Percentiles rank a stretch among this genome's conserved stretches.
Conservation (phyloP, 2,113 vertebrate genomes). For the Rhipidura dahli region DNA sequence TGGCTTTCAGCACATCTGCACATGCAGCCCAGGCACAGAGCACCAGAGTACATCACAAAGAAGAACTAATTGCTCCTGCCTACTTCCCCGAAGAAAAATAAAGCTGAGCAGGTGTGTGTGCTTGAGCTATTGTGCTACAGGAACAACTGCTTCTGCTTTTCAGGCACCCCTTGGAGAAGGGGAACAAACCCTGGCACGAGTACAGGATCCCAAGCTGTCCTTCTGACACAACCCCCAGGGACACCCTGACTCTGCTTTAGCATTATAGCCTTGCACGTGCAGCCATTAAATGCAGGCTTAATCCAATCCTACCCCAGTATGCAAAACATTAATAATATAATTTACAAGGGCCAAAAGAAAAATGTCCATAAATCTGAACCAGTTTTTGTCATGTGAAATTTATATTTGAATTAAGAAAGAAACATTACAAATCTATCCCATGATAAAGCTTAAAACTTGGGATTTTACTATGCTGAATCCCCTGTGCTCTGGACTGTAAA, state of each 20-base stretch:
- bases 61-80: neutral
- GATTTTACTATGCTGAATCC: conserved; percentile 26
- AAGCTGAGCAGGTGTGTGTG: conserved; percentile 24
- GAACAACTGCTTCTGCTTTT: conserved; percentile 28
- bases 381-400: neutral
- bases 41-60: neutral
- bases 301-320: neutral
- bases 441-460: conserved; percentile 23
- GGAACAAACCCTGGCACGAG: neutral
- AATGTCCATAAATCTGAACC: neutral
- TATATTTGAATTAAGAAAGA: conserved; percentile 16
- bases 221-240: neutral
- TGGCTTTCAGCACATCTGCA: neutral
- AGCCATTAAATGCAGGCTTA: conserved; percentile 1
- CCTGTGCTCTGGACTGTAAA: conserved; percentile 4
- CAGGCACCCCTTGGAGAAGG: conserved; percentile 27
- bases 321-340: conserved; percentile 17
- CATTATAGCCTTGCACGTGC: conserved; percentile 46
- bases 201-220: neutral
- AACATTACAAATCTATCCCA: conserved; percentile 43
- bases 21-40: neutral
- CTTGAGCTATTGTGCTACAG: neutral
- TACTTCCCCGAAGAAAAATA: conserved; percentile 38
- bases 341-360: conserved; percentile 38
- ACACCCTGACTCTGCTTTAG: neutral